Evolutionary conservation across 2,888 invertebrate species (phyloP), one percentile per base, ranked within the genome.

Genomic region (Galeopsomyia nigrocyanea): DNA sequence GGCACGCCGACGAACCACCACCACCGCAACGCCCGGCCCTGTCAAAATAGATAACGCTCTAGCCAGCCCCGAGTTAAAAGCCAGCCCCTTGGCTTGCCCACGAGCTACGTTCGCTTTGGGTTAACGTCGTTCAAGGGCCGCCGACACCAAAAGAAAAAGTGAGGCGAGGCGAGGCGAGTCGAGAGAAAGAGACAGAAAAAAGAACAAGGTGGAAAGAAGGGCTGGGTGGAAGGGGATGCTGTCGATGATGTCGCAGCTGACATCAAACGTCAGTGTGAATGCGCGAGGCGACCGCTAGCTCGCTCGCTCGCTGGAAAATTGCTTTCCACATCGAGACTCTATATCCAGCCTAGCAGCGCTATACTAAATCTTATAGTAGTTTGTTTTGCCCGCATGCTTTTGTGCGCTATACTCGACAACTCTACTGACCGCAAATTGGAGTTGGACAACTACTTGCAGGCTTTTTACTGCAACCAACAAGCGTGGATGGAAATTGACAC

Each of bases 31-130:
- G 81, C 80, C 79, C 83, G 83, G 81, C 82, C 81, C 84, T 85
- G 85, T 86, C 85, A 85, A 85, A 86, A 85, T 85, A 84, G 86
- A 86, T 86, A 86, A 84, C 84, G 85, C 79, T 80, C 80, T 78
- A 80, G 80, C 84, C 83, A 82, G 83, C 81, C 81, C 80, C 78
- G 82, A 83, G 84, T 84, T 85, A 84, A 85, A 85, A 84, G 79
- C 80, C 80, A 80, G 81, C 82, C 80, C 82, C 80, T 78, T 75
- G 77, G 78, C 78, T 77, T 72, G 77, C 77, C 79, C 79, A 64
- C 22, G 50, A 80, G 80, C 80, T 82, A 83, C 83, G 82, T 83
- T 85, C 84, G 79, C 81, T 83, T 82, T 79, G 80, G 80, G 81
- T 84, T 84, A 84, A 82, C 82, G 81, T 83, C 80, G 81, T 80